Base-by-base conservation (phyloP, 2,113 vertebrate species). In the Zapornia atra region DNA sequence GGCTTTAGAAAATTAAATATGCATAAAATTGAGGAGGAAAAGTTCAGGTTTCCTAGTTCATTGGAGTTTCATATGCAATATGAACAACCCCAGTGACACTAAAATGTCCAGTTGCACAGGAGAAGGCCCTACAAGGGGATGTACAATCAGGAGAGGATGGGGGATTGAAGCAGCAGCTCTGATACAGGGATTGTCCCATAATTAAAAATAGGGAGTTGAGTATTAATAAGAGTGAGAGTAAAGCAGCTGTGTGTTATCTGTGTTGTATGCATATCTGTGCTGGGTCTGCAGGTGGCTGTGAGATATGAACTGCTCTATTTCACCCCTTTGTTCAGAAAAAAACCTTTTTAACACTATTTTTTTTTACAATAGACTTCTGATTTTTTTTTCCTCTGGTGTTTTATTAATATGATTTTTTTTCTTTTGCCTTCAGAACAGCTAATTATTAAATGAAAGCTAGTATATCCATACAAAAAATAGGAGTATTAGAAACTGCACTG, bases 211-310 rank as follows among this genome's bases (percentile, higher is more conserved):
- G 66, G 28, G 4, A 59, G 36, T 4, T 70, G 40, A 7, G 12
- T 64, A 29, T 42, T 51, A 82, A 38, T 9, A 57, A 73, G 46
- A 56, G 18, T 6, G 12, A 69, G 60, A 48, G n/a, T 2, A 25
- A 81, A n/a, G 46, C 1, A 5, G 20, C 33, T 6, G 1, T 57
- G 11, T n/a, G 31, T 18, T 5, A 0, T 33, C 33, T 24, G 19
- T 15, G 19, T 26, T 51, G 10, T 20, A 36, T 5, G 0, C 0
- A 0, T 15, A 24, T 21, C 9, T 68, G 26, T 34, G 38, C 78
- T 85, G 44, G 48, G 17, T 60, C 38, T 82, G 33, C 25, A 64
- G 22, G 31, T 42, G 31, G 5, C 1, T 22, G 10, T 59, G 36
- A 70, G 12, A 61, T 15, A 11, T 82, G 26, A 20, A 34, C 26